phyloP scores from a whole-genome alignment of 2,113 vertebrate genomes.

The Corythaeola cristata region DNA sequence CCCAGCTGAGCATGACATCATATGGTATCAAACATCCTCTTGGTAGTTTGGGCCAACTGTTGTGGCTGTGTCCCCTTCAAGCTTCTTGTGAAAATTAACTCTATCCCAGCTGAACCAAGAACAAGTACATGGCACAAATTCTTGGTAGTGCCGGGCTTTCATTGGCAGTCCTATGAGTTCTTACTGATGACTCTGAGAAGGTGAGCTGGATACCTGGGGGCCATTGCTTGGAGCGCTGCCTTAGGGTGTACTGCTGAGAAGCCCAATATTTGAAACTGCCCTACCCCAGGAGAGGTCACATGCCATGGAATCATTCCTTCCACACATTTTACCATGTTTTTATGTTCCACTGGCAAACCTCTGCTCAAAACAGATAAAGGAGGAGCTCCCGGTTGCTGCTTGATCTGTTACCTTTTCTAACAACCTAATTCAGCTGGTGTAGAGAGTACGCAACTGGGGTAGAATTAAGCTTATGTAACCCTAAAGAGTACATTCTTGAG shows the following conservation, averaged over 20 bases:
- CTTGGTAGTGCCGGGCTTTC: neutral
- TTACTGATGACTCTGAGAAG: neutral
- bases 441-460: neutral
- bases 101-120: too few relatives aligned
- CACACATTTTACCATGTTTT: neutral
- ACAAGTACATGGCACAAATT: neutral
- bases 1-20: too few relatives aligned
- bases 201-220: neutral
- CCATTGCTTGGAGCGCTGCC: neutral
- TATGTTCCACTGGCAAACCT: neutral
- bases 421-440: neutral
- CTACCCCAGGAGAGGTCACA: accelerated
- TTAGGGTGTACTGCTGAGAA: neutral
- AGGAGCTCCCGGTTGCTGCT: neutral
- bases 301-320: neutral
- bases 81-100: too few relatives aligned
- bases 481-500: neutral
- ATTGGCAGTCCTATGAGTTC: neutral
- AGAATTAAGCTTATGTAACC: neutral
- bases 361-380: neutral
- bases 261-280: neutral
- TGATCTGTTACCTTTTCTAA: neutral
- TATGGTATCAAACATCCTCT: too few relatives aligned
- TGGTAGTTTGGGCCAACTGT: too few relatives aligned
- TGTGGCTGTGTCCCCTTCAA: too few relatives aligned